Conservation (phyloP, 2,888 invertebrate genomes). For the Serrognathus titanus region DNA sequence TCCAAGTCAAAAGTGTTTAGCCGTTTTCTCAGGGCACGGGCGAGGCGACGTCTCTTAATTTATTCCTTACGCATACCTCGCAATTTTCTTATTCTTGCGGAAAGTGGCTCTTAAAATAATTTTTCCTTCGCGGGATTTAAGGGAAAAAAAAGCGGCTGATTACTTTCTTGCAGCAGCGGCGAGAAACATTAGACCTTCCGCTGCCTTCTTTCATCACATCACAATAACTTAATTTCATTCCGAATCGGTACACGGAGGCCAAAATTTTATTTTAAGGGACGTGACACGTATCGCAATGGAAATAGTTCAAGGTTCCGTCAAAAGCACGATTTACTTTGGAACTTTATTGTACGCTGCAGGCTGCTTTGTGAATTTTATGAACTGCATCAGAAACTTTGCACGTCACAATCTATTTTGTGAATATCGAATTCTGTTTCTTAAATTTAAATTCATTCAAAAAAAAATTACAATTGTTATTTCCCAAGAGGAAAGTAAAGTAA, state of each 20-base stretch:
- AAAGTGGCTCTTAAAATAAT: background rate
- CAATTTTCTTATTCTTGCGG: slow-evolving; percentile 7
- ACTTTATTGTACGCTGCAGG: slow-evolving; percentile 15
- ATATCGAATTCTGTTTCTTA: no score
- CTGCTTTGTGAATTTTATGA: slow-evolving; percentile 7
- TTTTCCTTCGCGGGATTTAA: background rate
- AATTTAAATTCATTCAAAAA: no score
- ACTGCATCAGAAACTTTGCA: background rate
- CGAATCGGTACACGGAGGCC: slow-evolving; percentile 14
- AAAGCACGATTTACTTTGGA: slow-evolving; percentile 17
- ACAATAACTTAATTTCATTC: slow-evolving; percentile 19
- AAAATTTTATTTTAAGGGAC: slow-evolving; percentile 15
- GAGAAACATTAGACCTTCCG: slow-evolving; percentile 8
- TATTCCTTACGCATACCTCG: slow-evolving; percentile 17
- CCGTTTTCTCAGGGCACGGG: background rate
- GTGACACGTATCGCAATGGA: slow-evolving; percentile 8
- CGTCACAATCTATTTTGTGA: no score
- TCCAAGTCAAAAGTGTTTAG: slow-evolving; percentile 14
- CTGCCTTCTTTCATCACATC: slow-evolving; percentile 14
- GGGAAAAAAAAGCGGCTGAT: background rate
- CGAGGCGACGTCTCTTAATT: slow-evolving; percentile 11
- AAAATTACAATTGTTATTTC: no score
- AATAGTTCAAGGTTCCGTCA: slow-evolving; percentile 16
- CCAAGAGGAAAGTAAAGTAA: no score
- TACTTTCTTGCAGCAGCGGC: background rate